These are phyloP conservation scores for Parapsyche elsis DNA, from an alignment of 1,140 invertebrate genomes.

Conservation along the genomic window DNA sequence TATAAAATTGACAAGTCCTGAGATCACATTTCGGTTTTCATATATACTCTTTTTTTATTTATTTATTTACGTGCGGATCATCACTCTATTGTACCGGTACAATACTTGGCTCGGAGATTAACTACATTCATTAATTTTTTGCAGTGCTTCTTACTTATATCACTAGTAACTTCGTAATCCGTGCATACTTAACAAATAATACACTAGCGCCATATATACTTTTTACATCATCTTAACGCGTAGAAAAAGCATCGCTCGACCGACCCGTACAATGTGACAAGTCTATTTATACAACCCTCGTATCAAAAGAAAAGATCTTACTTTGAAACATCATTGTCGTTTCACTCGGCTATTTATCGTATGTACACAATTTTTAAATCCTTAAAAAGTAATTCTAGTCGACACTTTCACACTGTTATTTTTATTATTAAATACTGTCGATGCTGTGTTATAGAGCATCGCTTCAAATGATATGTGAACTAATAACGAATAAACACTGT, in stretches of 20 bases:
- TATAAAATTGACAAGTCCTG: slow-evolving; percentile 46
- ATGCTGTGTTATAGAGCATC: background rate
- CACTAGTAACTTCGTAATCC: slow-evolving; percentile 49
- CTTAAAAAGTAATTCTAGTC: background rate
- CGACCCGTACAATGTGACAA: background rate
- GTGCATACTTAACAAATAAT: slow-evolving; percentile 53
- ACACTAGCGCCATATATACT: slow-evolving; percentile 24
- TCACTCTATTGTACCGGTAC: background rate
- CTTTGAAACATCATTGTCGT: background rate
- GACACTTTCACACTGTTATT: background rate
- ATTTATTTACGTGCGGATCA: background rate
- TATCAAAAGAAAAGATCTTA: slow-evolving; percentile 4
- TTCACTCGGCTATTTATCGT: background rate
- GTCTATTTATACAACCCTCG: slow-evolving; percentile 13
- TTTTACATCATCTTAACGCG: slow-evolving; percentile 26
- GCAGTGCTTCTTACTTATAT: slow-evolving; percentile 48
- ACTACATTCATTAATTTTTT: slow-evolving; percentile 39
- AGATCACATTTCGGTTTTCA: slow-evolving; percentile 12
- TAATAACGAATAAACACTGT: background rate
- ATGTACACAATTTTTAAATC: background rate
- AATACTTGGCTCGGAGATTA: slow-evolving; percentile 50
- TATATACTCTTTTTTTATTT: slow-evolving; percentile 9
- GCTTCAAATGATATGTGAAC: background rate
- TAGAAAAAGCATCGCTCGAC: slow-evolving; percentile 30
- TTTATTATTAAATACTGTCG: background rate